A percentile compares a stretch with the other conserved stretches of the same genome.
Conservation (phyloP, 2,797 vertebrate genomes). For the Pseudomugil gertrudae region DNA sequence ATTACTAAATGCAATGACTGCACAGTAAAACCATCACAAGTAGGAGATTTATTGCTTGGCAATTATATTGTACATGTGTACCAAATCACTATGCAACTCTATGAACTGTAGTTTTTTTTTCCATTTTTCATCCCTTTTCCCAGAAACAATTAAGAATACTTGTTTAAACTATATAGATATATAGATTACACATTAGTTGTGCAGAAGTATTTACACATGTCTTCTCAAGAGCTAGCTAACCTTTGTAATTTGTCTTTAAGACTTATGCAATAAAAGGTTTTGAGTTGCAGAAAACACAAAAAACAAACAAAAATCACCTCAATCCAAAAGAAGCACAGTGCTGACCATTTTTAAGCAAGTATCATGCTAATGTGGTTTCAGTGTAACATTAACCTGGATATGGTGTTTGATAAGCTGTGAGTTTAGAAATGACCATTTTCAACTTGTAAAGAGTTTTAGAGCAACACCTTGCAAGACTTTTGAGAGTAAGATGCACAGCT, state of each 20-base stretch:
- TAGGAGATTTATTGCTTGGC: constrained; percentile 14
- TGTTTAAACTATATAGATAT: background rate
- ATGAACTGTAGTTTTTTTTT: constrained; percentile 9
- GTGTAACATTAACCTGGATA: background rate
- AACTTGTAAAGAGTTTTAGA: background rate
- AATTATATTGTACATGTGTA: constrained; percentile 4
- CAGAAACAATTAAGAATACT: constrained; percentile 10
- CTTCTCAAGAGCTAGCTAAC: background rate
- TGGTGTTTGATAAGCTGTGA: background rate
- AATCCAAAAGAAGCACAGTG: background rate
- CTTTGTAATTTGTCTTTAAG: background rate
- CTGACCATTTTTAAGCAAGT: background rate
- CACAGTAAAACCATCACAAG: constrained; percentile 17
- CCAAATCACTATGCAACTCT: constrained; percentile 30
- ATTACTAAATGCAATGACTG: constrained; percentile 10
- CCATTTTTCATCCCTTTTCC: background rate
- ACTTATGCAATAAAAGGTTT: background rate
- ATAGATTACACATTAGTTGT: background rate
- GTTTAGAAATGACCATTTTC: background rate
- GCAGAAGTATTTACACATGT: background rate
- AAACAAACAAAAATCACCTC: background rate
- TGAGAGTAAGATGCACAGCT: background rate
- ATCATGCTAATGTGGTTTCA: background rate
- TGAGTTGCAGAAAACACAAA: background rate
- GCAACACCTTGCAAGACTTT: background rate